Base-by-base conservation (phyloP, 2,888 invertebrate genomes). In the Lysandra coridon region DNA sequence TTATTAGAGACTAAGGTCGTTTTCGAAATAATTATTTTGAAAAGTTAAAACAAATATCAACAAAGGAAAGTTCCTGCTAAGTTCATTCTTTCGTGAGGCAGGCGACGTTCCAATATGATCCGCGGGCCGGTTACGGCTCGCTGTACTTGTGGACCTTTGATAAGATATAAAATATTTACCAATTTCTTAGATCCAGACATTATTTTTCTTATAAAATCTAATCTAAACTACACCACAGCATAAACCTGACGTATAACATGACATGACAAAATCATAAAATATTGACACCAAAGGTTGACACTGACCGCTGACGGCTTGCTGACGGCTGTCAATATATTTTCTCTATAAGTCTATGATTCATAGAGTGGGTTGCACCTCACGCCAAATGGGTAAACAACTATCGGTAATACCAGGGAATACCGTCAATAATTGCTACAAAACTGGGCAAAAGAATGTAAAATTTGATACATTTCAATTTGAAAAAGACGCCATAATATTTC, bases 121-220 rank as follows among this genome's bases (percentile, higher is more conserved):
- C 17, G 57, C 14, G 14, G 33, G 33, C 23, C 37, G 14, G 14
- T 30, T 49, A 23, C 23, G 6, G 10, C 33, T 33, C 12, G 57
- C 33, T 6, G 17, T 33, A 76, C 53, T 76, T 76, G 33, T 57
- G 4, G 17, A 30, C 14, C 53, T 7, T 14, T 57, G 53, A 30
- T 57, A 30, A 17, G 37, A 64, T 53, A 14, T 33, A 62, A 73
- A 78, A 73, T 82, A 81, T 84, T 89, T 92, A 95, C 94, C 93
- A 95, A 88, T 90, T 92, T 93, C 86, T 92, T 92, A 83, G 92
- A 87, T 85, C 87, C 90, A 85, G 94, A 93, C 94, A 93, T 94
- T 87, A 85, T 88, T 85, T 86, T 85, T 85, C 84, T 82, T 81
- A 78, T 44, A 79, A 80, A 81, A 81, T 80, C 84, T 85, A 81